Evolutionary conservation across 1,140 invertebrate species (phyloP), one percentile per base, ranked within the genome.

Genomic region (Aleiodes sp.): DNA sequence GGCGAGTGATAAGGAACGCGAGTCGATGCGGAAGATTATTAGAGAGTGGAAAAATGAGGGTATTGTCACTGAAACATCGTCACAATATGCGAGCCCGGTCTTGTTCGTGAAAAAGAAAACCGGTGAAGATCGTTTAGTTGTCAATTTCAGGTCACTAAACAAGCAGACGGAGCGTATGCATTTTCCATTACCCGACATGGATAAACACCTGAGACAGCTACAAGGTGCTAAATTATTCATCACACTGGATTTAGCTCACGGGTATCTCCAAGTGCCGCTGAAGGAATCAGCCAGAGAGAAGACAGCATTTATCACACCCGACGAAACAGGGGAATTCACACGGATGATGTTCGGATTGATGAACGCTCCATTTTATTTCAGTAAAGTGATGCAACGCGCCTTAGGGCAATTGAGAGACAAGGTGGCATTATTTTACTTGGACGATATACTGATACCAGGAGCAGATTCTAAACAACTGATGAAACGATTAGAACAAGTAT

Each of bases 81-180:
- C 81, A 39, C 80, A 85, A 14, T 88, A 83, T 76, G 70, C 82
- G 3, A 82, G 81, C 28, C 86, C 85, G 0, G 78, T 87, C 4
- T 78, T 88, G 1, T 62, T 88, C 21, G 83, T 85, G 0, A 71
- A 67, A 41, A 89, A 89, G 71, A 84, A 83, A 66, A 84, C 87
- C 73, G 83, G 82, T 24, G 65, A 74, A n/a, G 41, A 74, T 4
- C 64, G 88, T 26, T 74, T 88, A 29, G 88, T 87, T 73, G 72
- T 73, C 1, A 87, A 90, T 71, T 89, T 85, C 69, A 56, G 87
- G 46, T 41, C 61, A 35, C 62, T 89, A 10, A 89, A 89, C 73
- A 71, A 72, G 7, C 75, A 64, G 24, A 46, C 75, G 67, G 87
- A 88, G 59, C 61, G 74, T 57, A 88, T 81, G 73, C 88, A 87